Evolutionary conservation across 92 coral and sea anemone species (phyloP).

Genomic region (Pocillopora grandis): DNA sequence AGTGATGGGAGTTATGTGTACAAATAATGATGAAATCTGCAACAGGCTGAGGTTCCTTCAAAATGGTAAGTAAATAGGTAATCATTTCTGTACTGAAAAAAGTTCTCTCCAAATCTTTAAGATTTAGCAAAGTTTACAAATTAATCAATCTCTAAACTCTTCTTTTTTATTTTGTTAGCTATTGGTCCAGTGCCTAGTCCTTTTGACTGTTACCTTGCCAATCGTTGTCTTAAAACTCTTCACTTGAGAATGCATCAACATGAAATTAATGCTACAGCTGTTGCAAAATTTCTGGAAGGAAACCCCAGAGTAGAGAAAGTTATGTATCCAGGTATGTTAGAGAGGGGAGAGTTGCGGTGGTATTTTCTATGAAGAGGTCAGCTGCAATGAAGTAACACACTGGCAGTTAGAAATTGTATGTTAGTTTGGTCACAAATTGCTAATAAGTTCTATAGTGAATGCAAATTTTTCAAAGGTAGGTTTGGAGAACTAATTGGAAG

Average conservation of each 20-base stretch:
- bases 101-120: no score
- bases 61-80: constrained; percentile 60
- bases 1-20: constrained; percentile 92
- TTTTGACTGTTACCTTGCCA: constrained; percentile 92
- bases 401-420: no score
- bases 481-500: no score
- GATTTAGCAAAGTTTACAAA: neutral
- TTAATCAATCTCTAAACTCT: neutral
- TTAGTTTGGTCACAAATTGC: no score
- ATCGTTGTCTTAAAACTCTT: constrained; percentile 92
- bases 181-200: constrained; percentile 96
- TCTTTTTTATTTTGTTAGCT: constrained; percentile 46
- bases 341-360: neutral
- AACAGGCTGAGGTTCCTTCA: constrained; percentile 84
- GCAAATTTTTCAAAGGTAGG: no score
- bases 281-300: constrained; percentile 80
- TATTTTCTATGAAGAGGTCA: neutral
- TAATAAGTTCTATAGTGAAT: no score
- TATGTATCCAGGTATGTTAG: constrained; percentile 79
- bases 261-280: constrained; percentile 81
- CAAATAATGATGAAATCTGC: constrained; percentile 78
- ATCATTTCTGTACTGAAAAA: neutral
- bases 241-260: constrained; percentile 95
- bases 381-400: neutral
- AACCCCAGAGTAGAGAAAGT: constrained; percentile 83